These are phyloP conservation scores for Neoascia interrupta DNA, from an alignment of 2,888 invertebrate species.

Conservation along the genomic window DNA sequence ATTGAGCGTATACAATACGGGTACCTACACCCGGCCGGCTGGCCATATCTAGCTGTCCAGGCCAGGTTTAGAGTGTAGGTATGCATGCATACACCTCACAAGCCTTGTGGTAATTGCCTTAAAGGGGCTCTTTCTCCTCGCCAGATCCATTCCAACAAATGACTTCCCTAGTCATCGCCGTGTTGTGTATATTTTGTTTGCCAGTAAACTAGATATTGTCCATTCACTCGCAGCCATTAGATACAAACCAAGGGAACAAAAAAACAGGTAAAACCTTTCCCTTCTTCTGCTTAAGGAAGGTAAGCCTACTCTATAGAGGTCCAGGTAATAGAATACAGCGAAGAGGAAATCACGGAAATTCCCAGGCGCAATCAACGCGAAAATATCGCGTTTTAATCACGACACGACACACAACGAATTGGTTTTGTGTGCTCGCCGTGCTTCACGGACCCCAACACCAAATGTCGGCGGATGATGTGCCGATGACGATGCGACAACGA, in stretches of 20 bases:
- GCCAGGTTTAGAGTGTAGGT: neutral
- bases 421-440: conserved; percentile 37
- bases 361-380: conserved; percentile 65
- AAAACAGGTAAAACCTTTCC: too few relatives aligned
- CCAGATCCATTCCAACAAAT: conserved; percentile 42
- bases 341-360: conserved; percentile 61
- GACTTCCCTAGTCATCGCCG: conserved; percentile 42
- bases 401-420: conserved; percentile 61
- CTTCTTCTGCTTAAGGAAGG: too few relatives aligned
- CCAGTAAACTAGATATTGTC: conserved; percentile 47
- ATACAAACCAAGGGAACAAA: conserved; percentile 49
- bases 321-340: conserved; percentile 16
- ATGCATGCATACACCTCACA: neutral
- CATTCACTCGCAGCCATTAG: conserved; percentile 53
- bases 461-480: conserved; percentile 30
- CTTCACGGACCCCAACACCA: conserved; percentile 38
- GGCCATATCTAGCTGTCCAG: neutral
- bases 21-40: neutral
- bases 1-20: conserved; percentile 47
- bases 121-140: conserved; percentile 1
- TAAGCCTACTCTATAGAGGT: conserved; percentile 23
- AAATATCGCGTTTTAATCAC: conserved; percentile 70
- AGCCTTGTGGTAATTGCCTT: conserved; percentile 29
- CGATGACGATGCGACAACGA: conserved; percentile 40
- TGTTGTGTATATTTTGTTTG: neutral